A percentile compares a stretch with the other conserved stretches of the same genome.
Evolutionary conservation across 2,888 invertebrate species (phyloP).

Genomic region (Holacanthella duospinosa): DNA sequence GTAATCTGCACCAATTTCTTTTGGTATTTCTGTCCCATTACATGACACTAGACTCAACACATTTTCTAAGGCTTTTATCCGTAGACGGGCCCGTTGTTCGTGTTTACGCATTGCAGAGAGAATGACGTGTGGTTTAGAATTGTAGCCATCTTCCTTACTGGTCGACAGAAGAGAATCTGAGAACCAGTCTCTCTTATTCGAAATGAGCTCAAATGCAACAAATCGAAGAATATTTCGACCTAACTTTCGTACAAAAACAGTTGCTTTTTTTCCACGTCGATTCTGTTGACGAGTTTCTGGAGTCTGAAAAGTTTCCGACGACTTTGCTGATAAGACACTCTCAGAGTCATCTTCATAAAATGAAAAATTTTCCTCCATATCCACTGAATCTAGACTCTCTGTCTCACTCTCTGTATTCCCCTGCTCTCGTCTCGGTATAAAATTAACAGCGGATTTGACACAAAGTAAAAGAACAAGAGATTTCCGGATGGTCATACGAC

Average conservation of each 20-base stretch:
- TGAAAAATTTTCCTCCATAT: slow-evolving; percentile 4
- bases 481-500: slow-evolving; percentile 43
- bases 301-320: slow-evolving; percentile 24
- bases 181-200: slow-evolving; percentile 25
- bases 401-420: neutral
- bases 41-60: slow-evolving; percentile 25
- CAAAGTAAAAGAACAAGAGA: slow-evolving; percentile 47
- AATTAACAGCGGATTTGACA: slow-evolving; percentile 42
- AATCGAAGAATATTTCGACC: slow-evolving; percentile 27
- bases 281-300: slow-evolving; percentile 14
- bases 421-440: slow-evolving; percentile 6
- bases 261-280: slow-evolving; percentile 13
- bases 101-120: slow-evolving; percentile 27
- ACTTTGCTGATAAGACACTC: slow-evolving; percentile 10
- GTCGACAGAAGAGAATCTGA: slow-evolving; percentile 11
- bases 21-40: neutral
- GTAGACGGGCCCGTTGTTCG: slow-evolving; percentile 28
- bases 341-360: slow-evolving; percentile 5
- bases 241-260: slow-evolving; percentile 17
- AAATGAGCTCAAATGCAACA: slow-evolving; percentile 22
- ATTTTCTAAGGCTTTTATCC: slow-evolving; percentile 32
- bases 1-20: slow-evolving; percentile 21
- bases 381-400: slow-evolving; percentile 9
- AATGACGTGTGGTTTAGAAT: slow-evolving; percentile 15
- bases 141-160: slow-evolving; percentile 3